These are phyloP conservation scores for Lycia hirtaria DNA, from an alignment of 2,888 invertebrate species.

Conservation along the genomic window DNA sequence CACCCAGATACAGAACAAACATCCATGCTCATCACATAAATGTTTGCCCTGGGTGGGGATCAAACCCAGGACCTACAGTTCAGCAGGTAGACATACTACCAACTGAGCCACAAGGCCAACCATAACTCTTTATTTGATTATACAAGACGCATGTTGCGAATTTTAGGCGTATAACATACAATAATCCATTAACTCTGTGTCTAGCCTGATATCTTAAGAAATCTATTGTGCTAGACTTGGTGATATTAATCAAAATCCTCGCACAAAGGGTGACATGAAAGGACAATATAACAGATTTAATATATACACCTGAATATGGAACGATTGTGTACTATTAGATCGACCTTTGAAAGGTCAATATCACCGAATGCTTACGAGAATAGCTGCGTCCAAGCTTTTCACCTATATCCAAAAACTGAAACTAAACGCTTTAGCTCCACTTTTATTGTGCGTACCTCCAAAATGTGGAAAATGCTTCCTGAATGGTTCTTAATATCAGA, in stretches of 20 bases:
- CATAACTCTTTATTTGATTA: neutral
- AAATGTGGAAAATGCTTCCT: no score
- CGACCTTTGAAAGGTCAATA: neutral
- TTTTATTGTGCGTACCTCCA: no score
- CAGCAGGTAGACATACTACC: no score
- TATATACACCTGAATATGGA: conserved; percentile 29
- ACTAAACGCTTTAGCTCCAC: no score
- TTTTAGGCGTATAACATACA: neutral
- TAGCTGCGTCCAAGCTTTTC: no score
- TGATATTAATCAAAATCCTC: conserved; percentile 37
- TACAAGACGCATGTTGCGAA: neutral
- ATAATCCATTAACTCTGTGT: conserved; percentile 4
- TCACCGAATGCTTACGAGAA: neutral
- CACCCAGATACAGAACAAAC: no score
- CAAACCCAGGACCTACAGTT: no score
- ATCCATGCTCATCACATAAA: no score
- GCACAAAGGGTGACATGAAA: conserved; percentile 20
- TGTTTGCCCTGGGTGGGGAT: no score
- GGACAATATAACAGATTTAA: conserved; percentile 29
- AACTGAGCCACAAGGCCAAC: no score
- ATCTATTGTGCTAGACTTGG: conserved; percentile 8
- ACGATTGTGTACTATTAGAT: conserved; percentile 22
- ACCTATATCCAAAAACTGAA: no score
- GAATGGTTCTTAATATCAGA: no score
- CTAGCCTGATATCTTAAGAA: conserved; percentile 3